Evolutionary conservation across 2,113 vertebrate species (phyloP), one percentile per base, ranked within the genome.

Genomic region (Cyanistes caeruleus): DNA sequence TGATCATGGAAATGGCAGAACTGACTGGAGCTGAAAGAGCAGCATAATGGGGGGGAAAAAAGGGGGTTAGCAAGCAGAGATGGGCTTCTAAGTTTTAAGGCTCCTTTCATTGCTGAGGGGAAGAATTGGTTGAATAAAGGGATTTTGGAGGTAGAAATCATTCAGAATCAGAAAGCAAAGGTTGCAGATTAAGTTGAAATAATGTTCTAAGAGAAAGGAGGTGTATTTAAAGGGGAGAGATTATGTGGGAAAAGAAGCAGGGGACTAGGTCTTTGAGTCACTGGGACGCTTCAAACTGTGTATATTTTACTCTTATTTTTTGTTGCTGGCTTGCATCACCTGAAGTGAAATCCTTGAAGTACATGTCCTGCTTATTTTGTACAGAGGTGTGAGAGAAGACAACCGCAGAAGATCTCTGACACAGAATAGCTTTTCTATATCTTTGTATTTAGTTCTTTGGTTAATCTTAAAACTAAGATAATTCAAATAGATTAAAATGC

Each of bases 161-260:
- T 58, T 95, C 76, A 92, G 52, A 94, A 92, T 20, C 25, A 92
- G 56, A 84, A 95, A 90, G 73, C 16, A 90, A 90, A 95, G 64
- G 60, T 53, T 93, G 60, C 17, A 83, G 75, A 89, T 78, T 86
- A 84, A 77, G 69, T 58, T 74, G 59, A 37, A 87, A 85, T 70
- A 62, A 82, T 35, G 41, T 88, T 88, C 52, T 41, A 60, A 81
- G 60, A 87, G 56, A 90, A 87, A 67, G 48, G 16, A 92, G 27
- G 24, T 28, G 7, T 64, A 64, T 92, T 74, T 92, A 88, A 84
- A 93, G 30, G 31, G 19, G 18, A 65, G 87, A 58, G 59, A 67
- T 56, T 58, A 20, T 44, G 52, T 65, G 15, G 46, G 39, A 59
- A 78, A 90, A 9, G 41, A 88, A 76, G 39, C 35, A 58, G 64